Conservation (phyloP, 1,140 invertebrate species). For the Apis laboriosa region DNA sequence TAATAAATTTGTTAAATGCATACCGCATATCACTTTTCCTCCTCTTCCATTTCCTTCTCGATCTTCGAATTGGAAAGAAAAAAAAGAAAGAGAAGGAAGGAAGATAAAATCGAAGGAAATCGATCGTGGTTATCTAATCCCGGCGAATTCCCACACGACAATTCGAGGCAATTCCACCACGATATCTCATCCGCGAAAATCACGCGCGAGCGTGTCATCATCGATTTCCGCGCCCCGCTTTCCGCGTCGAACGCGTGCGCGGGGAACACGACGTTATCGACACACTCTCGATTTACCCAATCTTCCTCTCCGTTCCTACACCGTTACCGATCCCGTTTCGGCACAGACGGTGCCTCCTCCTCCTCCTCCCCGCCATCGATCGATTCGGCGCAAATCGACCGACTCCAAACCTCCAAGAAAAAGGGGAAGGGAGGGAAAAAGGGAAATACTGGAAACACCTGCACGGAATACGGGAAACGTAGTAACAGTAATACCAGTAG, state of each 20-base stretch:
- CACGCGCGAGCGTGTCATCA: constrained; percentile 7
- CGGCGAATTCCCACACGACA: background rate
- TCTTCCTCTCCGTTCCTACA: background rate
- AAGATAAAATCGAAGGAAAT: background rate
- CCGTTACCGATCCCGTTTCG: background rate
- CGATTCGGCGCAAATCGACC: background rate
- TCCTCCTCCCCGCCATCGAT: background rate
- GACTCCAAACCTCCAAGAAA: too few species aligned
- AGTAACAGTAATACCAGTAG: too few species aligned
- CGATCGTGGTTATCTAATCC: background rate
- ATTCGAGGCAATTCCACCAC: too few species aligned
- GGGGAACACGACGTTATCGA: background rate
- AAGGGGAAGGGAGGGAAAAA: too few species aligned
- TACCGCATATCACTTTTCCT: too few species aligned
- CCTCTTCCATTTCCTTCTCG: too few species aligned
- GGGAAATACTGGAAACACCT: background rate
- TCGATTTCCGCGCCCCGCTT: constrained; percentile 36
- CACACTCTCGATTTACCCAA: constrained; percentile 2
- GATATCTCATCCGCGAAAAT: background rate
- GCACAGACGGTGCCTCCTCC: background rate
- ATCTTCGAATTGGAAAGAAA: too few species aligned
- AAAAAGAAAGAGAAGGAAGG: too few species aligned
- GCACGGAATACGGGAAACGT: background rate
- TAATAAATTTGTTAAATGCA: too few species aligned
- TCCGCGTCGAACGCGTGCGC: background rate